Base-by-base conservation (phyloP, 2,888 invertebrate genomes). In the Bhutanitis thaidina region DNA sequence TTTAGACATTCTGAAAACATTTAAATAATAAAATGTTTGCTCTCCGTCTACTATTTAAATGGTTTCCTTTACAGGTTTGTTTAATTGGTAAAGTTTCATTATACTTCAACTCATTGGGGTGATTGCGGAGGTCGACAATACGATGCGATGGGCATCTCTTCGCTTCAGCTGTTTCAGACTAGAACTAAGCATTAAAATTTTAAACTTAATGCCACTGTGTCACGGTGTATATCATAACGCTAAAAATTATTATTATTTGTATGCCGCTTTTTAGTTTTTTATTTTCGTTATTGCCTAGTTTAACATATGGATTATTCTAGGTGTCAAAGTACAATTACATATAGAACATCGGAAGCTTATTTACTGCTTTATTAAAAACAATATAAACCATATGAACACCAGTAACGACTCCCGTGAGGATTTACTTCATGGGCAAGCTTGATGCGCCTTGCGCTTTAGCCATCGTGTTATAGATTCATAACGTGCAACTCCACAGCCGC, bases 391-490 rank as follows among this genome's bases (percentile, higher is more conserved):
- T 36, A 3, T 1, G 8, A 2, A 36, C 36, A 9, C 9, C 13
- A 27, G 12, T 13, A 27, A 40, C 25, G 3, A n/a, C 27, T 27
- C 5, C 30, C 14, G 29, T 14, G 13, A 27, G 12, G 13, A 5
- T 5, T 20, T 2, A 20, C 2, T 5, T 20, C 3, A 20, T n/a
- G 20, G 5, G 20, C 20, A 20, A 3, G 3, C 30, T 29, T 12
- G 12, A 5, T 12, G 12, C 34, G 4, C 7, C 12, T n/a, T 12
- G 7, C 12, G 12, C 1, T 9, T 16, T 13, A 15, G 10, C 13
- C 20, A 8, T 13, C 36, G 7, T 8, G 15, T 52, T 43, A 27
- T 14, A 47, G 13, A 47, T 52, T 47, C 52, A 43, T 48, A 43
- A 47, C 52, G 34, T 52, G 47, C 47, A 25, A 27, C 27, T 8